phyloP scores from a whole-genome alignment of 2,113 vertebrate genomes.

The Octodon degus region DNA sequence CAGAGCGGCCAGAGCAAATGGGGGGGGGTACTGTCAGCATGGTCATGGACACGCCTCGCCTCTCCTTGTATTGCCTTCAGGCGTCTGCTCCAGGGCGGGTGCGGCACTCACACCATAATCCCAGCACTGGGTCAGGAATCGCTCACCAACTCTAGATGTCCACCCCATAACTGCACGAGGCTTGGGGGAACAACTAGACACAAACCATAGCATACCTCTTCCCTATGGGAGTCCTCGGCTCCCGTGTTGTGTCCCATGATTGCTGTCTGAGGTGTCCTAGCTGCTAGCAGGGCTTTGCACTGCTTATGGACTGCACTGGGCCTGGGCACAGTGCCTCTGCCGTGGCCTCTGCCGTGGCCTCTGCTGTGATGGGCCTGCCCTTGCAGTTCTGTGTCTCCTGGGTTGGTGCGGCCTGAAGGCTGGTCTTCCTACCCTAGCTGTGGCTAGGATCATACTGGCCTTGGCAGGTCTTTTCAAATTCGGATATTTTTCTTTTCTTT shows the following conservation, averaged over 20 bases:
- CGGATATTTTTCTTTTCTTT: not conserved
- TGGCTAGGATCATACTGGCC: not conserved
- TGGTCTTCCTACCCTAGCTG: too few species aligned
- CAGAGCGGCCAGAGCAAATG: too few species aligned
- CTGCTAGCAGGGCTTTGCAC: not conserved
- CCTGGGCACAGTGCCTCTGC: not conserved
- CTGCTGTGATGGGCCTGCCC: rapidly evolving
- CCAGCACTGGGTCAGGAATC: too few species aligned
- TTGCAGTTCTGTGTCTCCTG: rapidly evolving
- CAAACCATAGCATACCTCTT: too few species aligned
- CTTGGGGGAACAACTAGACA: too few species aligned
- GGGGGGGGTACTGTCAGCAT: too few species aligned
- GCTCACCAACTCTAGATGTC: too few species aligned
- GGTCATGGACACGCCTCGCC: too few species aligned
- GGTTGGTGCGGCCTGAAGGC: not conserved
- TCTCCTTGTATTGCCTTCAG: too few species aligned
- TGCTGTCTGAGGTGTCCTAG: not conserved
- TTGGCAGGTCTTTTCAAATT: not conserved
- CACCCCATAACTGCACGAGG: too few species aligned
- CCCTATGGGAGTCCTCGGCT: not conserved
- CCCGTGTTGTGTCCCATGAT: not conserved
- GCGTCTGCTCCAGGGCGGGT: too few species aligned
- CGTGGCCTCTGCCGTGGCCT: not conserved
- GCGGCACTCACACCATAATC: too few species aligned
- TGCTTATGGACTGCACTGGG: rapidly evolving